Base-by-base conservation (phyloP, 2,113 vertebrate species). In the Eptesicus fuscus region DNA sequence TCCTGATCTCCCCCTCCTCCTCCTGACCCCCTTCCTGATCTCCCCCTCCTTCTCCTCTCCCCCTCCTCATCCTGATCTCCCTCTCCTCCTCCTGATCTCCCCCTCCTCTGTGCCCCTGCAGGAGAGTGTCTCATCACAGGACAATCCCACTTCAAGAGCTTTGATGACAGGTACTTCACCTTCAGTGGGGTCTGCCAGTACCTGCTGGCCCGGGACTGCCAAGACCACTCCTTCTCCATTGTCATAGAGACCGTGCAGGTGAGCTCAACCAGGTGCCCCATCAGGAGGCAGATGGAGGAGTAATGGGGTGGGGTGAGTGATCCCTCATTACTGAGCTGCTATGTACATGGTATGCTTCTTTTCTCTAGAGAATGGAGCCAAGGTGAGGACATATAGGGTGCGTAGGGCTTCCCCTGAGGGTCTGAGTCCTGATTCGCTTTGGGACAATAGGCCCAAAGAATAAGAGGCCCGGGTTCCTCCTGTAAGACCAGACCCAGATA, bases 61-160 rank as follows among this genome's bases (percentile, higher is more conserved):
- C 8, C 8, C 53, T 56, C 53, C 53, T 56, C n/a, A n/a, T n/a
- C 16, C 40, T 42, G 40, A 53, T 53, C 56, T 11, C 9, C 25
- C 14, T 16, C 42, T 51, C 1, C 4, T 47, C 51, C 91, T 44
- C 89, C 17, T 1, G 0, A 92, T 89, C 40, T 71, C 9, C 9
- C 25, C 28, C 37, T 96, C 16, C 32, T 74, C 53, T 35, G 10
- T 87, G 82, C 86, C 23, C 96, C 70, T 95, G 56, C 90, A 99
- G 99, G 99, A 22, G 99, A 99, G 93, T 99, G 99, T 95, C 98
- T 99, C 56, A 99, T 99, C 97, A 99, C 99, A 0, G 99, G 99
- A 61, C 99, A 99, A 59, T 99, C 99, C 59, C 99, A 99, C 98
- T 99, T 99, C 98, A 99, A 99, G 98, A 99, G 99, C 85, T 99